Conservation (phyloP, 1,140 invertebrate genomes). For the Chrysoperla carnea region DNA sequence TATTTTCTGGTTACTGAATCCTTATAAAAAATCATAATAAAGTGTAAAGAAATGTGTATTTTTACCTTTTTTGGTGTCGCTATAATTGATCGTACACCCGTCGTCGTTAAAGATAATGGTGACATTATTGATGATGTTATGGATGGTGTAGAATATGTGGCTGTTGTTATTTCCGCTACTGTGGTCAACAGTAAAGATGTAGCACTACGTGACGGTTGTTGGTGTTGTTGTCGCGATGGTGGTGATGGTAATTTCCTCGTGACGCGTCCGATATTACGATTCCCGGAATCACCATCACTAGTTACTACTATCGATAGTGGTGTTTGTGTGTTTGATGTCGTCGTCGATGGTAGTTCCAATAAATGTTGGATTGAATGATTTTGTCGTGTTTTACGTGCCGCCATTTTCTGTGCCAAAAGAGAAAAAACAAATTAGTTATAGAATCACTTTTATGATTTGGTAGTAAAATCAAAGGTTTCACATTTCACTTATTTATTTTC, state of each 20-base stretch:
- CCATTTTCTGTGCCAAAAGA: not conserved
- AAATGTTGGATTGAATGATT: constrained; percentile 1
- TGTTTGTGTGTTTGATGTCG: too few relatives aligned
- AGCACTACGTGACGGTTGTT: too few relatives aligned
- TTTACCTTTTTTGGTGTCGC: constrained; percentile 1
- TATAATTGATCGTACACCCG: not conserved
- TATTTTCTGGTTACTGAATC: too few relatives aligned
- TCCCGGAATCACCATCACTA: not conserved
- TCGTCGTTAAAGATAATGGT: not conserved
- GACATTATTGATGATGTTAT: not conserved
- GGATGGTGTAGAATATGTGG: too few relatives aligned
- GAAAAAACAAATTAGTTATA: too few relatives aligned
- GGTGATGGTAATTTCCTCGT: not conserved
- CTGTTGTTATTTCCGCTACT: too few relatives aligned
- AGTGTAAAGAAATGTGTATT: not conserved
- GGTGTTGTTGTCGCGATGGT: not conserved
- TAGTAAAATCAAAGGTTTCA: too few relatives aligned
- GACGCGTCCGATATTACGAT: not conserved
- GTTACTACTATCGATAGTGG: not conserved
- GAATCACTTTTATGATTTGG: too few relatives aligned
- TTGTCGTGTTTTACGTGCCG: not conserved
- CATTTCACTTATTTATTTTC: too few relatives aligned
- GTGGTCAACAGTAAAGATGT: too few relatives aligned
- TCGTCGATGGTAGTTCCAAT: not conserved
- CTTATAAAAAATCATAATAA: too few relatives aligned